Conservation (phyloP, 2,797 vertebrate species). For the Yasuhikotakia modesta region DNA sequence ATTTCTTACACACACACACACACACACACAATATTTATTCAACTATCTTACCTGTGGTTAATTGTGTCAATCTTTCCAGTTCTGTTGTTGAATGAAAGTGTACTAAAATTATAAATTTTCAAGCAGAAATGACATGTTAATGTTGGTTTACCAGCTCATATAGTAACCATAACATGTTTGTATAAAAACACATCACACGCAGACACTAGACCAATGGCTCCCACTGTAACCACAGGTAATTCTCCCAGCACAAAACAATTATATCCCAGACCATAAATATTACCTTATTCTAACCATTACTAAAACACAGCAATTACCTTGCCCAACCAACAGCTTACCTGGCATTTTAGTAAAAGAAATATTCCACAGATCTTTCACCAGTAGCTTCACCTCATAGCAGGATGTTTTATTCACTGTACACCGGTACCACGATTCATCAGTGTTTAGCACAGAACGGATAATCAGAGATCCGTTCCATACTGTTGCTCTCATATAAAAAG, state of each 20-base stretch:
- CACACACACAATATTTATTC: not conserved
- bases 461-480: conserved; percentile 13
- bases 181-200: not conserved
- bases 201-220: not conserved
- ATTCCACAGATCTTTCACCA: conserved; percentile 25
- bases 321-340: not conserved
- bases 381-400: conserved; percentile 41
- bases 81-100: not conserved
- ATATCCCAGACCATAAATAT: not conserved
- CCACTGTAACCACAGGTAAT: not conserved
- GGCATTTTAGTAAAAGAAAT: not conserved
- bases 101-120: too few species aligned
- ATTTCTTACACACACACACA: too few species aligned
- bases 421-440: conserved; percentile 43
- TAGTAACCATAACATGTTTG: not conserved
- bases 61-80: not conserved
- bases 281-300: not conserved
- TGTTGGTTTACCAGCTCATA: not conserved
- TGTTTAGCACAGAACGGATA: conserved; percentile 20
- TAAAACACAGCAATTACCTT: not conserved
- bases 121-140: not conserved
- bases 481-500: conserved; percentile 24
- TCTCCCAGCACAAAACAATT: not conserved
- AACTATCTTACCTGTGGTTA: not conserved
- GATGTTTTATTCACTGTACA: conserved; percentile 18